Evolutionary conservation across 1,140 invertebrate genomes (phyloP).

Genomic region (Ephestia elutella): DNA sequence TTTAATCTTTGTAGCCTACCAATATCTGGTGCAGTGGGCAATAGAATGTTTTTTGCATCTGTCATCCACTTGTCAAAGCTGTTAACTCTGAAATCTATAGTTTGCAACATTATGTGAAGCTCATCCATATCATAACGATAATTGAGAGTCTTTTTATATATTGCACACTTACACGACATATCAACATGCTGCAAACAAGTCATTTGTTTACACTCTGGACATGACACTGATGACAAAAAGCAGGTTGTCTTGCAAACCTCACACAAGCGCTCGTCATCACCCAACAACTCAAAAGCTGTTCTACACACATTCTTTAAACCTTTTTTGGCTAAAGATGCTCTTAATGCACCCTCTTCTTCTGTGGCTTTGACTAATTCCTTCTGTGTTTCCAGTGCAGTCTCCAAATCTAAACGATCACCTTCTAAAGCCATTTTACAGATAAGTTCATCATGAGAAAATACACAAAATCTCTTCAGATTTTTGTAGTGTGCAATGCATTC

Average conservation of each 20-base stretch:
- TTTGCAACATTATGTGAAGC: slow-evolving; percentile 90
- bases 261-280: slow-evolving; percentile 97
- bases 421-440: slow-evolving; percentile 98
- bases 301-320: slow-evolving; percentile 90
- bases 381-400: slow-evolving; percentile 88
- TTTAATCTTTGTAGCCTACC: slow-evolving; percentile 79
- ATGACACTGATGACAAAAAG: slow-evolving; percentile 95
- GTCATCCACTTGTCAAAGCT: slow-evolving; percentile 94
- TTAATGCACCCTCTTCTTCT: slow-evolving; percentile 83
- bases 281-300: slow-evolving; percentile 93
- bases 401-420: slow-evolving; percentile 90
- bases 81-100: slow-evolving; percentile 92
- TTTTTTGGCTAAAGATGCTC: slow-evolving; percentile 84
- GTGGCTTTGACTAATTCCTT: slow-evolving; percentile 91
- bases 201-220: slow-evolving; percentile 85
- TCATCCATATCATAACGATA: slow-evolving; percentile 97
- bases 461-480: slow-evolving; percentile 93
- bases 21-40: slow-evolving; percentile 82
- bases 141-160: slow-evolving; percentile 84
- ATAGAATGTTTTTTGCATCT: slow-evolving; percentile 87
- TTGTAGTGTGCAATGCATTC: slow-evolving; percentile 97
- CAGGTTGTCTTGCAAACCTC: slow-evolving; percentile 97
- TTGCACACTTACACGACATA: slow-evolving; percentile 87
- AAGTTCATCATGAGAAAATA: slow-evolving; percentile 99
- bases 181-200: slow-evolving; percentile 93